A percentile compares a stretch with the other conserved stretches of the same genome.
These are phyloP conservation scores for Teleopsis dalmanni DNA, from an alignment of 1,140 invertebrate genomes.

Conservation along the genomic window DNA sequence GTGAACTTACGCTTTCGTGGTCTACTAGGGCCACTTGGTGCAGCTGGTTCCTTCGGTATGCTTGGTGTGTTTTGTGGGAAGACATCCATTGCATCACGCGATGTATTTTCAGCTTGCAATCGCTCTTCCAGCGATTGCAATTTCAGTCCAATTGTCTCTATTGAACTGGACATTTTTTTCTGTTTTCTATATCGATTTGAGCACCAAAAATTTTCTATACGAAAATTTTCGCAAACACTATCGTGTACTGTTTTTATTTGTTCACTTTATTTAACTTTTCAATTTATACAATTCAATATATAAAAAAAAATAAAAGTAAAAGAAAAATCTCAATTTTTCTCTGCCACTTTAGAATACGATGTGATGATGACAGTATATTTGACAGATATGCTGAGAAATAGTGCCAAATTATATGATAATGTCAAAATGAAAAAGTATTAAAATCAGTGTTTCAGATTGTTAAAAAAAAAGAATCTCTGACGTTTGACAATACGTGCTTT, in stretches of 20 bases:
- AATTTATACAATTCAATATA: no score
- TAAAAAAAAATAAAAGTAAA: no score
- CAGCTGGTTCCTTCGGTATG: slow-evolving; percentile 6
- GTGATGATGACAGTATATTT: no score
- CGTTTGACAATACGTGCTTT: no score
- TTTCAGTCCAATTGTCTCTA: slow-evolving; percentile 51
- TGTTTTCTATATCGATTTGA: no score
- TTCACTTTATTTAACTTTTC: neutral
- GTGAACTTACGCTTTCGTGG: neutral
- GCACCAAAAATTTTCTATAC: neutral
- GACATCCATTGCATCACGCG: slow-evolving; percentile 41
- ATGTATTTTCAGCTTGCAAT: slow-evolving; percentile 58
- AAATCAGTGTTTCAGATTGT: no score
- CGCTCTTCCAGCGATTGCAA: slow-evolving; percentile 58
- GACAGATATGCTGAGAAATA: no score
- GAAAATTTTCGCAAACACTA: neutral
- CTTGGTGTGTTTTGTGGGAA: slow-evolving; percentile 17
- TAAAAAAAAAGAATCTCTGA: no score
- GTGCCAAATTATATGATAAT: no score
- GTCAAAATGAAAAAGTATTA: no score
- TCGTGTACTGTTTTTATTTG: neutral
- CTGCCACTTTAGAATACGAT: no score
- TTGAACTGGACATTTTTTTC: slow-evolving; percentile 1
- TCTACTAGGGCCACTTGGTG: neutral
- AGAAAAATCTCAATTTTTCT: no score